Percentiles rank a stretch among this genome's conserved stretches.
Conservation (phyloP, 2,113 vertebrate genomes). For the Sterna hirundo region DNA sequence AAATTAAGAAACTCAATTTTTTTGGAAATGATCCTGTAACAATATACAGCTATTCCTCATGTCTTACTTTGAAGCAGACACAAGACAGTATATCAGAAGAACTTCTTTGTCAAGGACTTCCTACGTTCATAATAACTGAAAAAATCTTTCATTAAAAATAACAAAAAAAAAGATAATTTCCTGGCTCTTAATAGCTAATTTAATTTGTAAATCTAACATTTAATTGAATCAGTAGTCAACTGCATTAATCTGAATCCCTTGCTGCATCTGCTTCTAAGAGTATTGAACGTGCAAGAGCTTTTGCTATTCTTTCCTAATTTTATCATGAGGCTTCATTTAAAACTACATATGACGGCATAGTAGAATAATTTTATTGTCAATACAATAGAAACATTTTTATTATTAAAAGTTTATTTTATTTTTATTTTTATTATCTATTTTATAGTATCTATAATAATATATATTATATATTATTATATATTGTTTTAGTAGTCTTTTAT, state of each 20-base stretch:
- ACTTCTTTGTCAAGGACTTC: background rate
- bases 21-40: background rate
- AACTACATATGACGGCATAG: background rate
- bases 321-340: background rate
- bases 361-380: background rate
- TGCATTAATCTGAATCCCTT: background rate
- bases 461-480: background rate
- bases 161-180: background rate
- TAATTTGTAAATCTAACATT: background rate
- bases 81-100: background rate
- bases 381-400: background rate
- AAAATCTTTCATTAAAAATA: background rate
- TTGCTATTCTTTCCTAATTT: background rate
- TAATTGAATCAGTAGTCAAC: background rate
- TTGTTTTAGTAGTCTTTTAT: background rate
- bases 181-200: background rate
- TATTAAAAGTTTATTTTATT: background rate
- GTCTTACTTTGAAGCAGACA: background rate
- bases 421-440: background rate
- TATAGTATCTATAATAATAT: background rate
- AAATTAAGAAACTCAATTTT: background rate
- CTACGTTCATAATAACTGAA: background rate
- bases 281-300: background rate
- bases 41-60: background rate
- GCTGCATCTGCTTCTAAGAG: background rate